Conservation (phyloP, 2,113 vertebrate genomes). For the Oriolus oriolus region DNA sequence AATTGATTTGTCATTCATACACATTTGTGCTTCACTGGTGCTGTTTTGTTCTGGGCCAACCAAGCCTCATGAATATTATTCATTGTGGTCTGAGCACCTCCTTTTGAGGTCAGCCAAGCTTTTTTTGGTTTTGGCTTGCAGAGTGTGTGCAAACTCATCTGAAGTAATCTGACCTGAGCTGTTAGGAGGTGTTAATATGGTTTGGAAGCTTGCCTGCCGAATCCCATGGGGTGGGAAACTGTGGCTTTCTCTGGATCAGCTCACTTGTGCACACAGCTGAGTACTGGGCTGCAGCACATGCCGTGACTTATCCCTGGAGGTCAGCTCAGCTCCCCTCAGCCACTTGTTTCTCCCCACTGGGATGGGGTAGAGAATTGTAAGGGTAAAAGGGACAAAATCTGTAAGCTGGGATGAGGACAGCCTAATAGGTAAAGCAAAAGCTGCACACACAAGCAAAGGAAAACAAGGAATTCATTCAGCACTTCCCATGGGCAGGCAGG, state of each 20-base stretch:
- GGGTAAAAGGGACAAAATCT: not conserved
- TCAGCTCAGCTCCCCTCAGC: not conserved
- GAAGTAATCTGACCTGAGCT: not conserved
- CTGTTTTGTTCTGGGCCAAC: not conserved
- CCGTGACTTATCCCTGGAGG: accelerated
- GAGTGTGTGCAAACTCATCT: not conserved
- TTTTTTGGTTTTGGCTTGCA: not conserved
- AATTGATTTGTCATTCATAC: not conserved
- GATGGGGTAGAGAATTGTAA: accelerated
- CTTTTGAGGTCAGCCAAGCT: not conserved
- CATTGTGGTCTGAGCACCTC: not conserved
- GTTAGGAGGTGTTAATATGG: not conserved
- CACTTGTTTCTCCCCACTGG: accelerated
- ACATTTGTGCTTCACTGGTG: not conserved
- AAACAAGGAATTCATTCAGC: not conserved
- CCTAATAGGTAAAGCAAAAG: not conserved
- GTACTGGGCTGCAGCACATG: not conserved
- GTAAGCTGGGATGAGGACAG: accelerated
- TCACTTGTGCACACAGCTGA: accelerated
- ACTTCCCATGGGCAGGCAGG: not conserved
- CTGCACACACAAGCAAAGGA: accelerated
- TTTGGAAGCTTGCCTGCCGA: not conserved
- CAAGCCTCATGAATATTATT: not conserved
- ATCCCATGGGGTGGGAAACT: not conserved
- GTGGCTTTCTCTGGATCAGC: not conserved